These are phyloP conservation scores for Hiodon tergisus DNA, from an alignment of 2,113 vertebrate genomes.

Conservation along the genomic window DNA sequence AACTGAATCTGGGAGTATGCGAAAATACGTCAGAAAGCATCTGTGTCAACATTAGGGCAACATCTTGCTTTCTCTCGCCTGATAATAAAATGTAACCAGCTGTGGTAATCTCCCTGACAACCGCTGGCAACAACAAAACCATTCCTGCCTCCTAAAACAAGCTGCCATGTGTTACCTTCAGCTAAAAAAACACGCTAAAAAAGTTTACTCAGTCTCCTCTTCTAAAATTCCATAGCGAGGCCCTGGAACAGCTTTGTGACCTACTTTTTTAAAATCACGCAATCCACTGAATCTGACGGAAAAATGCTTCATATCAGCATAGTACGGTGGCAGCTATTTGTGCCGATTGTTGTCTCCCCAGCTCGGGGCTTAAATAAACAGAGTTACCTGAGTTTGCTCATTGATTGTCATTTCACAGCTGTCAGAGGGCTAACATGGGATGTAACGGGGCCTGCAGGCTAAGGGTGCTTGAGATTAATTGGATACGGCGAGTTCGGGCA, in stretches of 20 bases:
- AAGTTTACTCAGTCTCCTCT: no score
- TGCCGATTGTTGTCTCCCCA: slow-evolving; percentile 19
- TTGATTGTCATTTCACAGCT: slow-evolving; percentile 48
- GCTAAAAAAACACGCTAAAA: no score
- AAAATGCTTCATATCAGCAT: neutral
- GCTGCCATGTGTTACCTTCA: no score
- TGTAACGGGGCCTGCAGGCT: slow-evolving; percentile 27
- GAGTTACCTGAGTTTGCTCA: slow-evolving; percentile 29
- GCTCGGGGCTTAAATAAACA: slow-evolving; percentile 24
- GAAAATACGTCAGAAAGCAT: no score
- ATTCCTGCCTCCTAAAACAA: no score
- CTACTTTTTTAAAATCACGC: neutral
- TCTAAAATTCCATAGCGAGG: neutral
- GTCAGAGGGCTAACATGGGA: slow-evolving; percentile 45
- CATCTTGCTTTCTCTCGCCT: no score
- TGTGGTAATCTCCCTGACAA: no score
- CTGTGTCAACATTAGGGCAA: no score
- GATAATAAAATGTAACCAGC: no score
- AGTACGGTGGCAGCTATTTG: neutral
- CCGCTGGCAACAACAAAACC: no score
- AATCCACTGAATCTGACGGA: neutral
- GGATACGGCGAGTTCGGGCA: slow-evolving; percentile 21
- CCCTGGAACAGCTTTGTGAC: neutral
- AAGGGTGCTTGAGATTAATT: slow-evolving; percentile 25
- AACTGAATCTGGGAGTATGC: no score